These are phyloP conservation scores for Lamproptera curius DNA, from an alignment of 2,888 invertebrate species.

Conservation along the genomic window DNA sequence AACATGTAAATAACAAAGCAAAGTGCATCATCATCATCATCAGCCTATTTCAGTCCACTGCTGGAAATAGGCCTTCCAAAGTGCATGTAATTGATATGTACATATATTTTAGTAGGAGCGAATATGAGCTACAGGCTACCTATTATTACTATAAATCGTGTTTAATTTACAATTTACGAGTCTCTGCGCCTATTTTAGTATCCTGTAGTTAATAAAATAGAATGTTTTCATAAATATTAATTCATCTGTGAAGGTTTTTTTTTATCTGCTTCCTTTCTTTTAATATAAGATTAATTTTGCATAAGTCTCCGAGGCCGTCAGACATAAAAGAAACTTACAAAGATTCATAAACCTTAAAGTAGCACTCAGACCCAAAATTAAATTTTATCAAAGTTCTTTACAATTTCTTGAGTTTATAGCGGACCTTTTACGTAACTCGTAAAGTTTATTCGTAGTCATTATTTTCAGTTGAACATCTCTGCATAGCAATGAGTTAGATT, in stretches of 20 bases:
- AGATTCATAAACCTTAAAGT: slow-evolving; percentile 20
- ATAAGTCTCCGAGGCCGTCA: slow-evolving; percentile 11
- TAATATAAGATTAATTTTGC: slow-evolving; percentile 11
- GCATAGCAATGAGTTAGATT: slow-evolving; percentile 13
- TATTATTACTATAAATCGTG: not conserved
- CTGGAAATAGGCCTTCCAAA: no score
- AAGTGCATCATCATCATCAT: no score
- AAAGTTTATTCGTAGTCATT: slow-evolving; percentile 14
- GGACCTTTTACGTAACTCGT: slow-evolving; percentile 14
- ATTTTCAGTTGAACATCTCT: slow-evolving; percentile 12
- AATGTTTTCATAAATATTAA: no score
- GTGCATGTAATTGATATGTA: no score
- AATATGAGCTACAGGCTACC: no score
- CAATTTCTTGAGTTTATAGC: slow-evolving; percentile 20
- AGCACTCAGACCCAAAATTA: slow-evolving; percentile 17
- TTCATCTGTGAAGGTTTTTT: no score
- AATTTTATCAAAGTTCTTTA: slow-evolving; percentile 21
- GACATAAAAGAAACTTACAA: slow-evolving; percentile 15
- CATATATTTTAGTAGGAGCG: no score
- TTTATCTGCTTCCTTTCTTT: not conserved
- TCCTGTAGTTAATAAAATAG: not conserved
- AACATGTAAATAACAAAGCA: no score
- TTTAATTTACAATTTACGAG: not conserved
- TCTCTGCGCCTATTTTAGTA: not conserved
- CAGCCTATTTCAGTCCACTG: no score